These are phyloP conservation scores for Tetraodon nigroviridis DNA, from an alignment of 2,113 vertebrate genomes.

Conservation along the genomic window DNA sequence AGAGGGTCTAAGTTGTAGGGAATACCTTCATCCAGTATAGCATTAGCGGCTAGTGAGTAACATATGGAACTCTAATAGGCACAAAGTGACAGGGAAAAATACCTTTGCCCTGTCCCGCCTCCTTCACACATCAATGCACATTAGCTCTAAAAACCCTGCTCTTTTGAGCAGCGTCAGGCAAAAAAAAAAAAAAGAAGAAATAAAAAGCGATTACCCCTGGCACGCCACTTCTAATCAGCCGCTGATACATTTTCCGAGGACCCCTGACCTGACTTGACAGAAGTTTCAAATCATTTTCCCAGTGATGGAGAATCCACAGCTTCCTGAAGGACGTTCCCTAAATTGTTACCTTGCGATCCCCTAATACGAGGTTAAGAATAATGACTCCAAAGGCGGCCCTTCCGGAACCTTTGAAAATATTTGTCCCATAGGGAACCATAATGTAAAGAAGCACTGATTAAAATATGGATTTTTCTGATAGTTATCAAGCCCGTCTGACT, in stretches of 20 bases:
- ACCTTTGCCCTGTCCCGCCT: conserved; percentile 4
- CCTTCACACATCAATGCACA: conserved; percentile 34
- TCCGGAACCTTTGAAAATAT: conserved; percentile 6
- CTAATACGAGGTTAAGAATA: conserved; percentile 33
- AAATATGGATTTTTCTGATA: conserved; percentile 21
- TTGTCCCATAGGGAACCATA: conserved; percentile 5
- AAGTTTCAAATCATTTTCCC: conserved; percentile 54
- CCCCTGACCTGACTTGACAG: conserved; percentile 53
- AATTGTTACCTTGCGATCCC: conserved; percentile 46
- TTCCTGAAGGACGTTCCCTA: conserved; percentile 58
- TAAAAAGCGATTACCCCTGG: conserved; percentile 50
- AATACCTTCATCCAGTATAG: too few species aligned
- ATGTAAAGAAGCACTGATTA: background rate
- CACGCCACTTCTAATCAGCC: conserved; percentile 59
- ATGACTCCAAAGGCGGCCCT: conserved; percentile 26
- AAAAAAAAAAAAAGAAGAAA: too few species aligned
- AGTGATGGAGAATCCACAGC: conserved; percentile 31
- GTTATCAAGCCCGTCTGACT: background rate
- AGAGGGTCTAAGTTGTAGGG: too few species aligned
- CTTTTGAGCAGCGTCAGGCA: conserved; percentile 17
- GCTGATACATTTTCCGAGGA: conserved; percentile 53
- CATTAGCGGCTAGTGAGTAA: conserved; percentile 41
- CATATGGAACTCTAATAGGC: conserved; percentile 47
- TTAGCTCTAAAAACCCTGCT: conserved; percentile 23
- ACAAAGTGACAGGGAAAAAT: conserved; percentile 59